Conservation (phyloP, 1,140 invertebrate genomes). For the Ctenoplectra terminalis region DNA sequence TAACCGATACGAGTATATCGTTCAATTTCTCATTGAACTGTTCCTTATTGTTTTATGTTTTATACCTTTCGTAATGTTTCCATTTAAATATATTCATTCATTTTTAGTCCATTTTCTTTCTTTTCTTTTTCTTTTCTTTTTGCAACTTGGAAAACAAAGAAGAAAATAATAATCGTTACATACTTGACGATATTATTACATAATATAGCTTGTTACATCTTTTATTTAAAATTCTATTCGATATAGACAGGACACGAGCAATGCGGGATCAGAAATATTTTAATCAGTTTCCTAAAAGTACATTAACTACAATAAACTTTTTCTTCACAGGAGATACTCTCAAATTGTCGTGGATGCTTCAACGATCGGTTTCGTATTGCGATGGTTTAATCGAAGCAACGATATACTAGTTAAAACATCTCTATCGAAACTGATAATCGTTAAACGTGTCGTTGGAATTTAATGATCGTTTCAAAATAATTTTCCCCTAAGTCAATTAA, state of each 20-base stretch:
- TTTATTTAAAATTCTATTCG: neutral
- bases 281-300: neutral
- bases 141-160: no score
- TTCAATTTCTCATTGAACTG: neutral
- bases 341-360: neutral
- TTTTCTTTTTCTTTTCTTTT: no score
- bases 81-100: neutral
- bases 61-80: neutral
- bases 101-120: no score
- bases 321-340: neutral
- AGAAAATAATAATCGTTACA: neutral
- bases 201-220: neutral
- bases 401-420: no score
- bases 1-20: neutral
- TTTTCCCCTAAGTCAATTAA: neutral
- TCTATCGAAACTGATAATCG: no score
- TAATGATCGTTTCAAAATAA: no score
- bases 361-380: neutral
- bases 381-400: neutral
- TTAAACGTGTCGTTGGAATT: no score
- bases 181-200: neutral
- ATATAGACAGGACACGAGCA: neutral
- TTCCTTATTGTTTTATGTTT: neutral
- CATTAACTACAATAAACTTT: neutral
- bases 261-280: no score